Evolutionary conservation across 2,113 vertebrate genomes (phyloP).

Genomic region (Donacobius atricapilla): DNA sequence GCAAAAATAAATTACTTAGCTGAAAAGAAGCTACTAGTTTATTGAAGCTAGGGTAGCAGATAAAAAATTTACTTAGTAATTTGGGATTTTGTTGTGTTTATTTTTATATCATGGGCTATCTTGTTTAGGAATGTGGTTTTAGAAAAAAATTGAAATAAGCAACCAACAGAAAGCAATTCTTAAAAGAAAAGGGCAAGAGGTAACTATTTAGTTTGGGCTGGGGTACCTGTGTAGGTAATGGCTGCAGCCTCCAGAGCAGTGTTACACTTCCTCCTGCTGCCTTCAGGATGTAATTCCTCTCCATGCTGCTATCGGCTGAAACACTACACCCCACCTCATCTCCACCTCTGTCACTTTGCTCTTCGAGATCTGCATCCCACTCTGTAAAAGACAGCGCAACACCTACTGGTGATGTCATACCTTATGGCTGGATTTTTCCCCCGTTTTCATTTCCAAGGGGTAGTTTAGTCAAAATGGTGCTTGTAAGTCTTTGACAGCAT

Average conservation of each 20-base stretch:
- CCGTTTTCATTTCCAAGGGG: background rate
- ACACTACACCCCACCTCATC: rapidly evolving
- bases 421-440: background rate
- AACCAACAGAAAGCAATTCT: background rate
- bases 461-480: background rate
- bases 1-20: background rate
- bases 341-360: background rate
- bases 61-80: background rate
- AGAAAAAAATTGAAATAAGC: background rate
- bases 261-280: rapidly evolving
- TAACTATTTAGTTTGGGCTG: background rate
- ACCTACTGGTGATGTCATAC: background rate
- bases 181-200: background rate
- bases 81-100: background rate
- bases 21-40: background rate
- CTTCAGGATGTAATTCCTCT: background rate
- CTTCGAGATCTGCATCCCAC: rapidly evolving
- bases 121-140: background rate
- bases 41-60: background rate
- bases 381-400: background rate
- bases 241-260: background rate
- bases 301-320: rapidly evolving
- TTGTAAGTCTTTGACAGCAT: background rate
- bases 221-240: too few relatives aligned
- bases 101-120: background rate